These are phyloP conservation scores for Pseudopipra pipra DNA, from an alignment of 2,113 vertebrate species.

Conservation along the genomic window DNA sequence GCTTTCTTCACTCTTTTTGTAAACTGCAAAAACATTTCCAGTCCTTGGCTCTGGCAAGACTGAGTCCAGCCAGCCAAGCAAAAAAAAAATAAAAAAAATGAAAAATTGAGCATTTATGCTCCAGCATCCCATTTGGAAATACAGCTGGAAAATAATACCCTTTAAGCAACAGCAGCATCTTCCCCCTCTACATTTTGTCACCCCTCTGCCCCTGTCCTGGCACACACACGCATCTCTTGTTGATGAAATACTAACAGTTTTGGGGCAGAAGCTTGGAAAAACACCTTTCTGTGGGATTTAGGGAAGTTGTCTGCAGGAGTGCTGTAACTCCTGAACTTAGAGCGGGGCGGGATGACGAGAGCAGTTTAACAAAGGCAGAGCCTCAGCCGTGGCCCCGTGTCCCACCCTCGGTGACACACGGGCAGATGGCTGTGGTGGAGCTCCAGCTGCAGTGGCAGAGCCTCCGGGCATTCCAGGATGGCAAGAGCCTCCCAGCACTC, in stretches of 20 bases:
- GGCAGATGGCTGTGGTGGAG: neutral
- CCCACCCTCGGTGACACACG: rapidly evolving
- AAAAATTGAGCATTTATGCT: neutral
- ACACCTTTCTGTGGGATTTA: rapidly evolving
- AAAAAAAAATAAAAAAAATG: neutral
- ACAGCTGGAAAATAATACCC: neutral
- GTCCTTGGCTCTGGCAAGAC: neutral
- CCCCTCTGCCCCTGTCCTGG: neutral
- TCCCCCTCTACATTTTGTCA: neutral
- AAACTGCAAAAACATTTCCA: slow-evolving; percentile 22
- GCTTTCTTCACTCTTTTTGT: neutral
- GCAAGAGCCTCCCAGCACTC: no score
- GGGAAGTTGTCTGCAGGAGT: neutral
- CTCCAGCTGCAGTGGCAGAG: neutral
- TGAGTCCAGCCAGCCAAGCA: neutral
- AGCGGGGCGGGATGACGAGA: rapidly evolving
- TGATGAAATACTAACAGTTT: neutral
- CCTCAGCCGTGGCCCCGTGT: rapidly evolving
- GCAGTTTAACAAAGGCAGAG: neutral
- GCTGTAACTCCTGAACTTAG: neutral
- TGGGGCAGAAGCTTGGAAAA: neutral
- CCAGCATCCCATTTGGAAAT: neutral
- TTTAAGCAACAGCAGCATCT: neutral
- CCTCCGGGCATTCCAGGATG: no score
- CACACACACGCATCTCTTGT: neutral